Conservation (phyloP, 2,888 invertebrate species). For the Carterocephalus palaemon region DNA sequence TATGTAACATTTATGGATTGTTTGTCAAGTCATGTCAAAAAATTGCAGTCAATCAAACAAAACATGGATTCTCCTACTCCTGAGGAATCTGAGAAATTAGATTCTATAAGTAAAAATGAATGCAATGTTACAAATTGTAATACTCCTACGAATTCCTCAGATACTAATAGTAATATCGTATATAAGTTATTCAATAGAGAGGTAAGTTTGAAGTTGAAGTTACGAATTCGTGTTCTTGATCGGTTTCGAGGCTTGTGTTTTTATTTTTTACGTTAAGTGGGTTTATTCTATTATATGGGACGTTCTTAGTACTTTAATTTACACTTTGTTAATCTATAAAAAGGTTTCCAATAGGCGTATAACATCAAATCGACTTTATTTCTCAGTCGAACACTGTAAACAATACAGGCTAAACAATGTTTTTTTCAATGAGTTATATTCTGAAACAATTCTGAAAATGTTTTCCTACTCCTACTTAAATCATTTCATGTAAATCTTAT, state of each 20-base stretch:
- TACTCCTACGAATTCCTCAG: conserved; percentile 46
- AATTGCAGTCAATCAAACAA: conserved; percentile 71
- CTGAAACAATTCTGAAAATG: conserved; percentile 20
- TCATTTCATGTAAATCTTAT: too few species aligned
- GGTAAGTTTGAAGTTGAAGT: conserved; percentile 60
- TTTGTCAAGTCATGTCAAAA: too few species aligned
- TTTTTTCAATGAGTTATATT: conserved; percentile 5
- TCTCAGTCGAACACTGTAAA: too few species aligned
- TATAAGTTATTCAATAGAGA: conserved; percentile 81
- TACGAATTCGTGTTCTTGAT: conserved; percentile 16
- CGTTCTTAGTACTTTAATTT: too few species aligned
- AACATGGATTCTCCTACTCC: conserved; percentile 68
- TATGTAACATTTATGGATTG: conserved; percentile 17
- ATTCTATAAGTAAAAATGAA: conserved; percentile 50
- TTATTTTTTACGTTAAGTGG: conserved; percentile 1
- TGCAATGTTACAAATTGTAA: conserved; percentile 46
- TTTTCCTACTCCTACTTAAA: too few species aligned
- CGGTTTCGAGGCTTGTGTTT: conserved; percentile 4
- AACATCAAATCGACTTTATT: too few species aligned
- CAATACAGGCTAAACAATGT: too few species aligned
- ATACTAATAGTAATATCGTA: conserved; percentile 58
- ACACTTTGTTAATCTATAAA: too few species aligned
- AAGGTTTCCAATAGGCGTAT: too few species aligned
- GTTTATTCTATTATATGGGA: not conserved
- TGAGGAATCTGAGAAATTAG: conserved; percentile 55